Percentiles rank a stretch among this genome's conserved stretches.
Evolutionary conservation across 2,797 vertebrate genomes (phyloP).

Genomic region (Hippopotamyrus pictus): DNA sequence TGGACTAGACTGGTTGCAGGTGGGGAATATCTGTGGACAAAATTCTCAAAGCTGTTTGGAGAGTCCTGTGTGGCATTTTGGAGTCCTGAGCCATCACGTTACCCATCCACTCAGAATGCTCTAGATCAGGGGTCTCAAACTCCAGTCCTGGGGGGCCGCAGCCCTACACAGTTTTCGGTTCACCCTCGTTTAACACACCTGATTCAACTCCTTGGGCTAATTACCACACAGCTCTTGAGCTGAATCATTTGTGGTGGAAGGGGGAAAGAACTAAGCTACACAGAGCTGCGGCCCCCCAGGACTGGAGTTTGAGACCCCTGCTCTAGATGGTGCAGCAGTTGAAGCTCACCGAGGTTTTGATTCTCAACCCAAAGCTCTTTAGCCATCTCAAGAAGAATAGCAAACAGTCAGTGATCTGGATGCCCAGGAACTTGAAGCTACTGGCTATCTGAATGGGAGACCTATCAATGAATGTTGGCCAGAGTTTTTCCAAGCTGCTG

Average conservation of each 20-base stretch:
- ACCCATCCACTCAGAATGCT: background rate
- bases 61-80: background rate
- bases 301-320: too few species aligned
- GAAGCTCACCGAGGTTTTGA: background rate
- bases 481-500: background rate
- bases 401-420: background rate
- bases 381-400: background rate
- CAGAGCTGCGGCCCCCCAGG: too few species aligned
- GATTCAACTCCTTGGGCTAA: too few species aligned
- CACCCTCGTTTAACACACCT: too few species aligned
- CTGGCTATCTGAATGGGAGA: background rate
- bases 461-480: background rate
- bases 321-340: background rate
- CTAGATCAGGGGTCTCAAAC: too few species aligned
- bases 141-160: too few species aligned
- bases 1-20: background rate
- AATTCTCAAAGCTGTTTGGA: background rate
- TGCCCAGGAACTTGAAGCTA: background rate
- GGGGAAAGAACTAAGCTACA: too few species aligned
- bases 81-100: background rate
- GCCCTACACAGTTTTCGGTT: too few species aligned
- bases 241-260: too few species aligned
- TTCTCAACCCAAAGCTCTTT: background rate
- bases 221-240: too few species aligned
- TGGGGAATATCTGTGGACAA: background rate